phyloP scores from a whole-genome alignment of 1,140 invertebrate genomes.

The Heliconius himera region DNA sequence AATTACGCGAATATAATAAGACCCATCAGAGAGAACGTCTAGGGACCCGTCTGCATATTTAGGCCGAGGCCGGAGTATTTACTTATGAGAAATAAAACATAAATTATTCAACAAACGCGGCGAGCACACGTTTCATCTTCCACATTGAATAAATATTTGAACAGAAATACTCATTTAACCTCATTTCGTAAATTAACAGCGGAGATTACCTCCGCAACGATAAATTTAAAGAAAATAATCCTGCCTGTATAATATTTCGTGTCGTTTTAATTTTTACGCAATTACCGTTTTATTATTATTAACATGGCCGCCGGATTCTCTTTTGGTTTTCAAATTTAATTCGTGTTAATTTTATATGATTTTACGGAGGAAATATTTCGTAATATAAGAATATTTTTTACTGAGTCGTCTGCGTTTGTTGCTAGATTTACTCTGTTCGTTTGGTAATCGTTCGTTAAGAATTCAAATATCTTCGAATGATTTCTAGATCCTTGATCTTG shows the following conservation, averaged over 20 bases:
- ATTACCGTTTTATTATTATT: slow-evolving; percentile 31
- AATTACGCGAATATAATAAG: slow-evolving; percentile 6
- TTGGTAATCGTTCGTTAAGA: too few relatives aligned
- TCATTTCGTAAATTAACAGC: slow-evolving; percentile 69
- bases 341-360: neutral
- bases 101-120: slow-evolving; percentile 73
- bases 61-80: slow-evolving; percentile 44
- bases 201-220: slow-evolving; percentile 52
- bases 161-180: slow-evolving; percentile 61
- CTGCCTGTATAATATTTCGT: slow-evolving; percentile 27
- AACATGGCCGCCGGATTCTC: neutral
- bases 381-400: too few relatives aligned
- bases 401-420: neutral
- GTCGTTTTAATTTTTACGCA: slow-evolving; percentile 29
- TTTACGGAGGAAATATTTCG: neutral
- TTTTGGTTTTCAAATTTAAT: neutral
- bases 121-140: slow-evolving; percentile 69
- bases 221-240: slow-evolving; percentile 46
- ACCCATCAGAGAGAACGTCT: slow-evolving; percentile 35
- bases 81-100: slow-evolving; percentile 63
- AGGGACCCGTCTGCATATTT: slow-evolving; percentile 53
- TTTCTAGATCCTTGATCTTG: too few relatives aligned
- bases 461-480: too few relatives aligned
- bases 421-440: neutral
- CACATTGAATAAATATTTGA: slow-evolving; percentile 71